Percentiles rank a stretch among this genome's conserved stretches.
These are phyloP conservation scores for Dendrocincla tyrannina DNA, from an alignment of 2,797 vertebrate species.

Conservation along the genomic window DNA sequence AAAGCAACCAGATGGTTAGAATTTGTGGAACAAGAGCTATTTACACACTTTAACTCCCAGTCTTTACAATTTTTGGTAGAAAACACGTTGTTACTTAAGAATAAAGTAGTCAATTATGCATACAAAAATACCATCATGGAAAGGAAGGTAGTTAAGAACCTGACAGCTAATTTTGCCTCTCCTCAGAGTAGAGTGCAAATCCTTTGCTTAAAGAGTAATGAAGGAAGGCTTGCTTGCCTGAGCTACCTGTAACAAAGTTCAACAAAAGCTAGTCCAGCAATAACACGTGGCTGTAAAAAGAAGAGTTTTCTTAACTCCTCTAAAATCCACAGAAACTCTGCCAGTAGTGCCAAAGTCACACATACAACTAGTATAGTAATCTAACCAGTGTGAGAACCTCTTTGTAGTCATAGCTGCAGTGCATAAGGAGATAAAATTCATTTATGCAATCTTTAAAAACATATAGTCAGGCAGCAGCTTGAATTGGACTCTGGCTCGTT, in stretches of 20 bases:
- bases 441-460: neutral
- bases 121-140: neutral
- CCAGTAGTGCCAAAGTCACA: neutral
- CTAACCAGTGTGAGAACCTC: neutral
- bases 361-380: neutral
- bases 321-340: neutral
- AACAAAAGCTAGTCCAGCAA: neutral
- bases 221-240: neutral
- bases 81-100: neutral
- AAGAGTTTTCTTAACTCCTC: neutral
- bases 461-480: neutral
- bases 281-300: neutral
- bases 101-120: neutral
- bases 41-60: neutral
- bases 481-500: neutral
- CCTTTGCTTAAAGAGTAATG: neutral
- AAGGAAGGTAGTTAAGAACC: neutral
- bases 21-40: neutral
- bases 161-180: neutral
- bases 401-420: neutral
- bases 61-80: neutral
- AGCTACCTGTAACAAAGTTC: neutral
- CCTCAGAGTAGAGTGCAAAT: neutral
- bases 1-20: slow-evolving; percentile 25
- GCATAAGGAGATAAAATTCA: neutral